These are phyloP conservation scores for Apomyelois bistriatella DNA, from an alignment of 2,888 invertebrate species.

Conservation along the genomic window DNA sequence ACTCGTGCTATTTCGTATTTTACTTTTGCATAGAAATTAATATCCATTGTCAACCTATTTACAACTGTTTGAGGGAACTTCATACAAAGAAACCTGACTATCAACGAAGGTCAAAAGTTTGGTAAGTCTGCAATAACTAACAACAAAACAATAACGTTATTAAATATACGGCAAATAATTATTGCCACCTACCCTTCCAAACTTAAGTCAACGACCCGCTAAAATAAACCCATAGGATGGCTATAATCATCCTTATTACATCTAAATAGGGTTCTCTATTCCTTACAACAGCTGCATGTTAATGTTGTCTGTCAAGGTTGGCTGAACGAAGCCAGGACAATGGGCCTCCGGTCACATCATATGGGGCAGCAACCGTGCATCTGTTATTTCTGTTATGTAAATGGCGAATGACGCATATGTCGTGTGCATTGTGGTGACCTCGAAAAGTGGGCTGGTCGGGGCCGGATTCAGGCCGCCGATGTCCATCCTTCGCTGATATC, in stretches of 20 bases:
- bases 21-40: too few species aligned
- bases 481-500: neutral
- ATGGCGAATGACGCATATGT: conserved; percentile 11
- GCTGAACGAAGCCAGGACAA: conserved; percentile 51
- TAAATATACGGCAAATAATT: neutral
- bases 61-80: too few species aligned
- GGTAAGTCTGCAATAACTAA: too few species aligned
- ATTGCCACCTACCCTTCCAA: neutral
- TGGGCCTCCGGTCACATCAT: conserved; percentile 41
- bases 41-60: too few species aligned
- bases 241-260: neutral
- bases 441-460: neutral
- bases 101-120: too few species aligned
- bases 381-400: conserved; percentile 23
- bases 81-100: too few species aligned
- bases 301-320: conserved; percentile 44
- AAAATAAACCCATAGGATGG: neutral
- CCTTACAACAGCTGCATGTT: neutral
- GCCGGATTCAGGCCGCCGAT: neutral
- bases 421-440: neutral
- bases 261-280: neutral
- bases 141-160: too few species aligned
- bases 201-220: conserved; percentile 9
- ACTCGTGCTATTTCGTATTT: too few species aligned
- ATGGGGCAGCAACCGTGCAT: conserved; percentile 40